Percentiles rank a stretch among this genome's conserved stretches.
phyloP scores from a whole-genome alignment of 2,888 invertebrate genomes.

The Drosophila histrio region DNA sequence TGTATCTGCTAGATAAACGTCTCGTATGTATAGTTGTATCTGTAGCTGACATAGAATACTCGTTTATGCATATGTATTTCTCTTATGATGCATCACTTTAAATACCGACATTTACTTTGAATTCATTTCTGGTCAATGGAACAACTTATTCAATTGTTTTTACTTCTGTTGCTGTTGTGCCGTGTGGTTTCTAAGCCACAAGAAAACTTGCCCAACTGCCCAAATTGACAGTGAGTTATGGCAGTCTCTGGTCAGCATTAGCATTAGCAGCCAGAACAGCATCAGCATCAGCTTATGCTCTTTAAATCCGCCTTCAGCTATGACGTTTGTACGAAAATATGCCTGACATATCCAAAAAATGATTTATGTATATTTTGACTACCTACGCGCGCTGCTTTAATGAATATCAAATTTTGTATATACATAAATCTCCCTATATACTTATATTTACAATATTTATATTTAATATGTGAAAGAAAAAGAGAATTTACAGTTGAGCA shows the following conservation, averaged over 20 bases:
- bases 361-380: slow-evolving; percentile 63
- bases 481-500: slow-evolving; percentile 1
- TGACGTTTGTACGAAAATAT: slow-evolving; percentile 30
- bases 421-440: not conserved
- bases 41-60: slow-evolving; percentile 4
- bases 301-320: slow-evolving; percentile 35
- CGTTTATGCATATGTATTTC: not conserved
- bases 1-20: slow-evolving; percentile 21
- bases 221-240: slow-evolving; percentile 73
- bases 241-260: slow-evolving; percentile 51
- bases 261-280: slow-evolving; percentile 8
- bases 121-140: slow-evolving; percentile 51
- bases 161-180: slow-evolving; percentile 16
- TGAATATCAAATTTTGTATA: slow-evolving; percentile 22
- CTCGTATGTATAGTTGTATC: not conserved
- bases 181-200: slow-evolving; percentile 43
- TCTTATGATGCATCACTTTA: slow-evolving; percentile 50
- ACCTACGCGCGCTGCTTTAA: slow-evolving; percentile 53
- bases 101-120: slow-evolving; percentile 52
- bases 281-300: slow-evolving; percentile 38
- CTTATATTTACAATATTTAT: not conserved
- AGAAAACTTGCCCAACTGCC: slow-evolving; percentile 35
- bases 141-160: slow-evolving; percentile 53
- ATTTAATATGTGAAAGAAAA: not conserved
- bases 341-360: slow-evolving; percentile 42